These are phyloP conservation scores for Belgica antarctica DNA, from an alignment of 2,888 invertebrate species.

Conservation along the genomic window DNA sequence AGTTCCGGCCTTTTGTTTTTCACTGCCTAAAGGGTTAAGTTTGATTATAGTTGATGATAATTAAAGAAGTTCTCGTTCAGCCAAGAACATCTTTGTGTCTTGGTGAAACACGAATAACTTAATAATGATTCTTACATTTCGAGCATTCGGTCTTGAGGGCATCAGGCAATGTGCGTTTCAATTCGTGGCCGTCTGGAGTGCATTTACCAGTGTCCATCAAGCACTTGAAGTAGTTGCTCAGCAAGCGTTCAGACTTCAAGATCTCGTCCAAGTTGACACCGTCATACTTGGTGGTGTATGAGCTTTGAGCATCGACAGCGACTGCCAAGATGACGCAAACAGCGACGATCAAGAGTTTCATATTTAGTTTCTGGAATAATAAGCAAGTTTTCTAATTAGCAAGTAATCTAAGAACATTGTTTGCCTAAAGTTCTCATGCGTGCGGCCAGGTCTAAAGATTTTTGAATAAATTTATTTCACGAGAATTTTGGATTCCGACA, in stretches of 20 bases:
- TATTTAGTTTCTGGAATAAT: slow-evolving; percentile 46
- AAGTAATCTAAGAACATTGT: too few relatives aligned
- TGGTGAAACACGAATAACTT: background rate
- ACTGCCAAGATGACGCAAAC: slow-evolving; percentile 54
- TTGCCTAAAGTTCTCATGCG: too few relatives aligned
- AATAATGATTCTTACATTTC: slow-evolving; percentile 58
- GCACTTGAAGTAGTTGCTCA: slow-evolving; percentile 64
- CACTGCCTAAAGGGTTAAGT: slow-evolving; percentile 48
- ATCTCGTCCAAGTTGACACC: slow-evolving; percentile 66
- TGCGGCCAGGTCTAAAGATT: too few relatives aligned
- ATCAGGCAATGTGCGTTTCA: slow-evolving; percentile 71
- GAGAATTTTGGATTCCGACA: too few relatives aligned
- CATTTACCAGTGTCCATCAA: slow-evolving; percentile 64
- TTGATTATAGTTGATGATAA: background rate
- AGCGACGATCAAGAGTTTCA: slow-evolving; percentile 56
- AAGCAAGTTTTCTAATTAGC: too few relatives aligned
- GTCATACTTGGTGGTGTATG: slow-evolving; percentile 67
- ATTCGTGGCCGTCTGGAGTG: slow-evolving; percentile 66
- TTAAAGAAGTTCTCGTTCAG: too few relatives aligned
- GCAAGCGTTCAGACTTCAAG: slow-evolving; percentile 62
- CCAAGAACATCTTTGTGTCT: too few relatives aligned
- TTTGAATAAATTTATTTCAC: too few relatives aligned
- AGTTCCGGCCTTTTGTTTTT: slow-evolving; percentile 63
- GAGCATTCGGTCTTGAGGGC: slow-evolving; percentile 66
- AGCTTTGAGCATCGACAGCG: slow-evolving; percentile 46